Evolutionary conservation across 2,888 invertebrate species (phyloP).

Genomic region (Mechanitis messenoides): DNA sequence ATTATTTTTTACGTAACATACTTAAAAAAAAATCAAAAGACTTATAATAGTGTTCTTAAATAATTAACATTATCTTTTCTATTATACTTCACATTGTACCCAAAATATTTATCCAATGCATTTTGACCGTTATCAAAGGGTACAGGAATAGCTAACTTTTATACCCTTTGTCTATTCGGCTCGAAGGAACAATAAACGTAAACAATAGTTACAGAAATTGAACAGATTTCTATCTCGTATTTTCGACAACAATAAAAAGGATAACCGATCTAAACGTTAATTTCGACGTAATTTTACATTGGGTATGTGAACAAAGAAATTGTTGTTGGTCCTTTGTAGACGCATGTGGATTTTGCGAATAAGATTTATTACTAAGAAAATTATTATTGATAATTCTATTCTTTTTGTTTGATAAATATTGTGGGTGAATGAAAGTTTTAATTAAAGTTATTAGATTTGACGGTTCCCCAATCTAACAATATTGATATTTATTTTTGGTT

Average conservation of each 20-base stretch:
- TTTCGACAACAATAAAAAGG: constrained; percentile 17
- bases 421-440: constrained; percentile 24
- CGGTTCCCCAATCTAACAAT: constrained; percentile 15
- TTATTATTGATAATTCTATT: constrained; percentile 17
- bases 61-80: background rate
- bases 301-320: constrained; percentile 17
- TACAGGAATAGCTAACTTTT: constrained; percentile 18
- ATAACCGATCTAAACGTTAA: constrained; percentile 15
- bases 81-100: background rate
- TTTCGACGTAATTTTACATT: constrained; percentile 15
- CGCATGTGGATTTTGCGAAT: constrained; percentile 16
- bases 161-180: constrained; percentile 17
- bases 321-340: constrained; percentile 12
- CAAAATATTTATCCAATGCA: background rate
- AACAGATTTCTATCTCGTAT: constrained; percentile 18
- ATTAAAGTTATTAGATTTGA: constrained; percentile 26
- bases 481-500: constrained; percentile 19
- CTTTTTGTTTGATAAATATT: constrained; percentile 19
- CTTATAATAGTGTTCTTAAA: too few relatives aligned
- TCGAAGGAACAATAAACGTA: constrained; percentile 22
- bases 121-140: constrained; percentile 9
- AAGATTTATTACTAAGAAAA: constrained; percentile 25
- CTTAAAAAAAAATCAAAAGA: too few relatives aligned
- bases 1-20: too few relatives aligned
- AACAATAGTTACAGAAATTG: constrained; percentile 25